Evolutionary conservation across 37 sponge, comb jelly and placozoan genomes (phyloP), one percentile per base, ranked within the genome.

Genomic region (Spongilla lacustris): DNA sequence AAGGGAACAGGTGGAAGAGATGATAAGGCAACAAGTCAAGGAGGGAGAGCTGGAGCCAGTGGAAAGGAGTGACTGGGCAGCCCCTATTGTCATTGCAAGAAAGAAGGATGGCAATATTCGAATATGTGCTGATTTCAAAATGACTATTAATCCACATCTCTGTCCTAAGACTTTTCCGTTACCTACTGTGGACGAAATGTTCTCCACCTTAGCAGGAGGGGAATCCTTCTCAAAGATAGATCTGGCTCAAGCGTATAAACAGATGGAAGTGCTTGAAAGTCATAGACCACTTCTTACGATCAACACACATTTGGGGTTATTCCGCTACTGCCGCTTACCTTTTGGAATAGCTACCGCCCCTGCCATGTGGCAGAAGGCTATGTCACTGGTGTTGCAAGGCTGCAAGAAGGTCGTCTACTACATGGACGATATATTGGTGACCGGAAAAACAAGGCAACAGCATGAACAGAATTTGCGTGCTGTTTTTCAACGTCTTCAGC

Each of bases 71-170:
- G 78, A 36, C 19, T 78, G 78, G 78, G 78, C 78, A 8, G 49
- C 50, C 19, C 48, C 78, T 17, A 78, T 78, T 5, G 26, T 78
- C 14, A 48, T 78, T 22, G 78, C 37, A 3, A 1, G n/a, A 14
- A 78, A 78, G 49, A 78, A 78, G 26, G 82, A 81, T 81, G 85
- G 76, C 2, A 9, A 4, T 24, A 67, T 81, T 21, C 22, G 84
- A n/a, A n/a, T 34, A n/a, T 83, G 84, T 73, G 75, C 71, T 69
- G 84, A 83, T 34, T 83, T 72, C 74, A 83, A 83, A 73, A 35
- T 73, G 74, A 83, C 84, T 28, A 27, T 83, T 23, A 83, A 83
- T 73, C 74, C 46, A 11, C 49, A 73, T 68, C 41, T 83, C 2
- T 4, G 36, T 29, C 4, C 24, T 13, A 34, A 2, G 5, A 68